Percentiles rank a stretch among this genome's conserved stretches.
Evolutionary conservation across 2,797 vertebrate species (phyloP).

Genomic region (Anguilla obscura): DNA sequence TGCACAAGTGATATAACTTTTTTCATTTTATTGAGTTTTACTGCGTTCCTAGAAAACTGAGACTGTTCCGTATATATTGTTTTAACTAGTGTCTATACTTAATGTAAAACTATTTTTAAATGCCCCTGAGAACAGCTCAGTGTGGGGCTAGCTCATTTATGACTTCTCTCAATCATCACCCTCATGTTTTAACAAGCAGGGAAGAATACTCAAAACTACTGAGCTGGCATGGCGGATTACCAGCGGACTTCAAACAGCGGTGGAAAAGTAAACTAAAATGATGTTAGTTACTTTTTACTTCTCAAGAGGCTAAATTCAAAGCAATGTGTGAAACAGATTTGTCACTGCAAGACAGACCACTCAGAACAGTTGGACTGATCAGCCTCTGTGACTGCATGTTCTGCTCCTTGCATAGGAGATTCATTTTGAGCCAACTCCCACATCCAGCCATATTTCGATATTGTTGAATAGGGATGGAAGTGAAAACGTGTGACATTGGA

Average conservation of each 20-base stretch:
- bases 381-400: conserved; percentile 53
- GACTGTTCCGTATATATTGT: background rate
- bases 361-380: conserved; percentile 40
- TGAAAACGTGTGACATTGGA: background rate
- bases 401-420: conserved; percentile 66
- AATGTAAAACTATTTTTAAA: background rate
- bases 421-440: conserved; percentile 61
- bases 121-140: background rate
- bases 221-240: conserved; percentile 20
- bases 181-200: conserved; percentile 16
- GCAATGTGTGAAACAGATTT: conserved; percentile 60
- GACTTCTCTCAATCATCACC: background rate
- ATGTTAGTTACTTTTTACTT: conserved; percentile 23
- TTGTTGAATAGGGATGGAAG: conserved; percentile 23
- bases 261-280: conserved; percentile 43
- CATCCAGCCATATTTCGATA: conserved; percentile 47
- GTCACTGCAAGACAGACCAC: conserved; percentile 46
- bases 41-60: background rate
- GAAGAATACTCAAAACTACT: background rate
- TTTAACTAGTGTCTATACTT: background rate
- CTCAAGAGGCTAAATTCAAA: conserved; percentile 42
- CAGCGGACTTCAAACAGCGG: conserved; percentile 8
- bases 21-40: background rate
- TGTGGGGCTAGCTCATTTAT: background rate
- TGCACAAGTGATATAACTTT: background rate